A percentile compares a stretch with the other conserved stretches of the same genome.
These are phyloP conservation scores for Torymus tubicola DNA, from an alignment of 2,888 invertebrate species.

Conservation along the genomic window DNA sequence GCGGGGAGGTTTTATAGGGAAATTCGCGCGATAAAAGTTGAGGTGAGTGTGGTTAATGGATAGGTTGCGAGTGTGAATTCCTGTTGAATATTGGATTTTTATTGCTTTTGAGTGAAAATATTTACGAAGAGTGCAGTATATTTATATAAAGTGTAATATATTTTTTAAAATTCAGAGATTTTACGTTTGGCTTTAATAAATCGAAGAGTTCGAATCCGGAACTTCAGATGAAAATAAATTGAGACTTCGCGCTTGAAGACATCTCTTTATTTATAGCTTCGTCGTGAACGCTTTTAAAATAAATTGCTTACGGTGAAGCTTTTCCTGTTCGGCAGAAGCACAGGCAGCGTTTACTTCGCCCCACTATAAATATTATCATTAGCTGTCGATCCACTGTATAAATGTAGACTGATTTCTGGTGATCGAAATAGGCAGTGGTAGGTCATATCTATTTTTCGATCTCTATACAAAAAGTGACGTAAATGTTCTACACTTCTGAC, in stretches of 20 bases:
- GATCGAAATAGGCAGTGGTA: slow-evolving; percentile 21
- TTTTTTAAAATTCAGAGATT: too few relatives aligned
- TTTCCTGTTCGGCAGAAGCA: not conserved
- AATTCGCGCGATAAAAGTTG: too few relatives aligned
- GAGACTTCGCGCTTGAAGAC: not conserved
- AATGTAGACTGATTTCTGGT: slow-evolving; percentile 21
- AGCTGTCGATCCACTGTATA: slow-evolving; percentile 7
- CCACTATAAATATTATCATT: slow-evolving; percentile 32
- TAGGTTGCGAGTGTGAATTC: too few relatives aligned
- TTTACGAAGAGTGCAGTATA: too few relatives aligned
- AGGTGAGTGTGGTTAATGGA: too few relatives aligned
- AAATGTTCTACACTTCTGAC: slow-evolving; percentile 1
- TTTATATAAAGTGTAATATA: too few relatives aligned
- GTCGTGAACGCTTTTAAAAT: not conserved
- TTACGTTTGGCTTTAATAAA: too few relatives aligned
- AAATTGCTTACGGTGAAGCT: slow-evolving; percentile 2
- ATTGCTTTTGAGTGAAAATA: too few relatives aligned
- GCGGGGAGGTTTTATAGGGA: too few relatives aligned
- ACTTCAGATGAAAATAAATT: too few relatives aligned
- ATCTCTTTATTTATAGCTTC: not conserved
- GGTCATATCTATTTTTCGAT: slow-evolving; percentile 35
- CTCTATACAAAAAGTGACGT: slow-evolving; percentile 3
- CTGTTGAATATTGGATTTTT: too few relatives aligned
- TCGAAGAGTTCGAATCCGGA: too few relatives aligned
- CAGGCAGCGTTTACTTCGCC: slow-evolving; percentile 4